Conservation (phyloP, 2,113 vertebrate genomes). For the Ptilonorhynchus violaceus region DNA sequence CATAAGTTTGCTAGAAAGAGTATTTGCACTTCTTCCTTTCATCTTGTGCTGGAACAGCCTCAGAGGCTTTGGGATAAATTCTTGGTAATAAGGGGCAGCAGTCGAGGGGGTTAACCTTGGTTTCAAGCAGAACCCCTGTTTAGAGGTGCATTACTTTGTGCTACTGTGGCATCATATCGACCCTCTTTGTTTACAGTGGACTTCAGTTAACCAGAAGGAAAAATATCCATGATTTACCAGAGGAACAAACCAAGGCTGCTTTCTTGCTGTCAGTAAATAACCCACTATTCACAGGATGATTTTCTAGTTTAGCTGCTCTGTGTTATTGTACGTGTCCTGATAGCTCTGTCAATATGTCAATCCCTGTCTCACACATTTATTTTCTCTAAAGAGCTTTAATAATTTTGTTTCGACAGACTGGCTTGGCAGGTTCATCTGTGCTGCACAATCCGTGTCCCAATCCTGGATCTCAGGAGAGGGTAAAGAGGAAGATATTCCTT, state of each 20-base stretch:
- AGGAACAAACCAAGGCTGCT: not conserved
- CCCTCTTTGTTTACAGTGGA: not conserved
- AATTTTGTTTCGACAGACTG: not conserved
- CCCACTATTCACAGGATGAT: not conserved
- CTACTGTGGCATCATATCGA: not conserved
- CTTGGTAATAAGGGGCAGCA: not conserved
- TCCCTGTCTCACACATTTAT: not conserved
- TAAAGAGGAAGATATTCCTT: not conserved
- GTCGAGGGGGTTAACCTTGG: not conserved
- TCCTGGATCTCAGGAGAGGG: not conserved
- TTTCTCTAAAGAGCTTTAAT: not conserved
- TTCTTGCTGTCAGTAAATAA: not conserved
- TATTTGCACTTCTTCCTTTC: not conserved
- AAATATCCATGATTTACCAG: not conserved
- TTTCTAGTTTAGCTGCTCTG: not conserved
- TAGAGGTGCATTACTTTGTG: accelerated
- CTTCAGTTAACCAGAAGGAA: not conserved
- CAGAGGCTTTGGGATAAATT: not conserved
- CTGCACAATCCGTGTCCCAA: not conserved
- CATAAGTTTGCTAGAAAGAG: not conserved
- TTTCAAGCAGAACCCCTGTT: not conserved
- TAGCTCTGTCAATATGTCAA: not conserved
- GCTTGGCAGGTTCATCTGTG: not conserved
- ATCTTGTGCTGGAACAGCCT: not conserved
- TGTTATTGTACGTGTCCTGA: not conserved